Evolutionary conservation across 2,888 invertebrate species (phyloP), one percentile per base, ranked within the genome.

Genomic region (Synergus laeviventris): DNA sequence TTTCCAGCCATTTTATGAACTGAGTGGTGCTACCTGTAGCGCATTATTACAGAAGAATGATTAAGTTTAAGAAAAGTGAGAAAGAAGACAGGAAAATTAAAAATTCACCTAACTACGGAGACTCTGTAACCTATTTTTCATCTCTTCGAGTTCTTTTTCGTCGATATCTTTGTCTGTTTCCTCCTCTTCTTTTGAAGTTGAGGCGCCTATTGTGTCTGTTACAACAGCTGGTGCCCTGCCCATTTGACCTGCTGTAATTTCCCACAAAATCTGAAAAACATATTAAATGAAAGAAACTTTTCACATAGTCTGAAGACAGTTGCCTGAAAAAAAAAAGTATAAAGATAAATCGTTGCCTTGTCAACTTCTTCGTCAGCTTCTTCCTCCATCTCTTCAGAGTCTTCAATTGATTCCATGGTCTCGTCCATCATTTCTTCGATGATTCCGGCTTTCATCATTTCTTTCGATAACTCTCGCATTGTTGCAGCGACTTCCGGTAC

Each of bases 381-480:
- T 86, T 99, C 98, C 87, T 99, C 99, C 93, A 99, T 94, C 88
- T 98, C 98, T 86, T 98, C 98, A 8, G 96, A 95, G 89, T 97
- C 97, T 86, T 98, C 98, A 81, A 98, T 94, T 5, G 94, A 93
- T 80, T 98, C 98, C 95, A 99, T 96, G 42, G 98, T 98, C 89
- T 99, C 99, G 83, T 99, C 99, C 60, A 99, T 92, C 99, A 99
- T 98, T 92, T 99, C 99, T 90, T 99, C 99, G 75, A 99, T 97
- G 79, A 99, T 99, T 21, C 99, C 99, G 0, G 98, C 98, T 91
- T 95, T 96, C 97, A 98, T 99, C 99, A 99, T 99, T 93, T 99
- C 99, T 89, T 97, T 98, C 1, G 99, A 98, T 92, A 99, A 93
- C 84, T 99, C 99, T 87, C 97, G 95, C 99, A 99, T 99, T 0